Conservation (phyloP, 2,113 vertebrate species). For the Odocoileus virginianus region DNA sequence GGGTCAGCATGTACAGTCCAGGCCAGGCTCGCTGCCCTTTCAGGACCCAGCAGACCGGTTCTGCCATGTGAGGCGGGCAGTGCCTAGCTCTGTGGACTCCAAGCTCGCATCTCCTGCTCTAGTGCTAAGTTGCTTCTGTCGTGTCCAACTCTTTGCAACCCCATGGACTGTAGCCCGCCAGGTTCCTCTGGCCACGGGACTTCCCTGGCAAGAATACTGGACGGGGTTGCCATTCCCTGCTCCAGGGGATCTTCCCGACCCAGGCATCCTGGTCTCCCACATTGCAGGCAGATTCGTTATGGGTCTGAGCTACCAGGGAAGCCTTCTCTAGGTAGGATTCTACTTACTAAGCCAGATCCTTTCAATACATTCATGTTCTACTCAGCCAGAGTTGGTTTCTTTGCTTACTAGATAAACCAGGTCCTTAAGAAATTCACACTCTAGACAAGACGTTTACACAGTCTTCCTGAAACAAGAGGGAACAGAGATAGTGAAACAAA, state of each 20-base stretch:
- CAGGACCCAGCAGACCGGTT: background rate
- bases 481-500: background rate
- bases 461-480: background rate
- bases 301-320: background rate
- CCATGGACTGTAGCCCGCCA: background rate
- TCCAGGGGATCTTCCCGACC: background rate
- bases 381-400: background rate
- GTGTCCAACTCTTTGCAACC: background rate
- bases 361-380: background rate
- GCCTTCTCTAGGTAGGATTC: background rate
- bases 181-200: background rate
- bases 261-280: background rate
- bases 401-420: background rate
- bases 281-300: background rate
- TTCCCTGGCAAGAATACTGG: background rate
- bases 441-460: background rate
- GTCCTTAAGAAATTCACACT: background rate
- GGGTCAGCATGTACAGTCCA: background rate
- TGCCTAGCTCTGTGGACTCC: background rate
- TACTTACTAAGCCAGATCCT: background rate
- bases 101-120: background rate
- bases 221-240: background rate
- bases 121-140: background rate
- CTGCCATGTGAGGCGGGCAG: accelerated
- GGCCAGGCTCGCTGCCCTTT: background rate